Conservation (phyloP, 2,888 invertebrate genomes). For the Heliconius hortense region DNA sequence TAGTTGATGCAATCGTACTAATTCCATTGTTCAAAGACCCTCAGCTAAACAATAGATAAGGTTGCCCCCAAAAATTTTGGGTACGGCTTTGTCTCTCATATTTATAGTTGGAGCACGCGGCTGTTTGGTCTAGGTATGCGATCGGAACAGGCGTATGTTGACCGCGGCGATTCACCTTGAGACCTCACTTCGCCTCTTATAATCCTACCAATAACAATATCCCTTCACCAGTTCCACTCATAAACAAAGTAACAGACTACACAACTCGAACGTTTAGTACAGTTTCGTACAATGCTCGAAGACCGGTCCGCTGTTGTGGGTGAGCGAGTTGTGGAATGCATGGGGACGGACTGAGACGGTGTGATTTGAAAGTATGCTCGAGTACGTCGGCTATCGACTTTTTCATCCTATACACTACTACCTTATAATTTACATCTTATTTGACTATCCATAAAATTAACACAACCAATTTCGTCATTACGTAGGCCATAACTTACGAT, state of each 20-base stretch:
- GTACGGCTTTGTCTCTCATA: constrained; percentile 49
- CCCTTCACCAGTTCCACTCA: constrained; percentile 51
- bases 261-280: constrained; percentile 62
- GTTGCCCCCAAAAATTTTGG: constrained; percentile 54
- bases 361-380: constrained; percentile 76
- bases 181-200: constrained; percentile 71
- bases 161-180: constrained; percentile 79
- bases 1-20: constrained; percentile 42
- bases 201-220: constrained; percentile 58
- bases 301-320: constrained; percentile 79
- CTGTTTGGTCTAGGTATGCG: constrained; percentile 77
- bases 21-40: constrained; percentile 48
- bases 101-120: constrained; percentile 69
- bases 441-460: constrained; percentile 30
- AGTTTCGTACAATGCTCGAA: constrained; percentile 74
- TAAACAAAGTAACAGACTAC: constrained; percentile 54
- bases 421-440: constrained; percentile 37
- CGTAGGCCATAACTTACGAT: constrained; percentile 34
- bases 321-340: constrained; percentile 81
- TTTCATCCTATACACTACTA: constrained; percentile 49
- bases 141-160: constrained; percentile 72
- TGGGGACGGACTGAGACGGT: constrained; percentile 67
- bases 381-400: constrained; percentile 61
- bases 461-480: constrained; percentile 25
- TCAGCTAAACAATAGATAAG: constrained; percentile 51